Conservation (phyloP, 2,113 vertebrate genomes). For the Rhadina sibilatrix region DNA sequence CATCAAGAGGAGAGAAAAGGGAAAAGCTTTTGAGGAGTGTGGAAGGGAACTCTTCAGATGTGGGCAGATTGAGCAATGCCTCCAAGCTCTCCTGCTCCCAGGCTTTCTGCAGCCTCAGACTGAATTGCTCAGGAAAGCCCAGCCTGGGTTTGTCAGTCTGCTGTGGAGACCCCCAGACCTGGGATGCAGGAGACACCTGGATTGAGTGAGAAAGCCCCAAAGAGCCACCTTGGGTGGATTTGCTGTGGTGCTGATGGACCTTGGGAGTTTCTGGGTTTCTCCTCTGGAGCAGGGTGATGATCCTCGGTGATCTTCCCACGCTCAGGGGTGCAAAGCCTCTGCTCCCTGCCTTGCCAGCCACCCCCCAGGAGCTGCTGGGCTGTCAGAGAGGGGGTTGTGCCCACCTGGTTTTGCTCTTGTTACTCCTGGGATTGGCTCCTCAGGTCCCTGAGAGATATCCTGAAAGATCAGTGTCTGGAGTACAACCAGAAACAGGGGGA, state of each 20-base stretch:
- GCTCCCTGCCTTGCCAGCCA: not conserved
- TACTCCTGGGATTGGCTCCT: not conserved
- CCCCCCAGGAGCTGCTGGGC: not conserved
- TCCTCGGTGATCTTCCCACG: not conserved
- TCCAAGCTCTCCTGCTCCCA: not conserved
- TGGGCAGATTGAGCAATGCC: not conserved
- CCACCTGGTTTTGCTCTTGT: not conserved
- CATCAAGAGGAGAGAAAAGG: not conserved
- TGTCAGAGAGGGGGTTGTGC: not conserved
- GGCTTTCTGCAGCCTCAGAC: not conserved
- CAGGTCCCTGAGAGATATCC: not conserved
- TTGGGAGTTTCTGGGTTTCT: not conserved
- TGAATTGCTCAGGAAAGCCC: not conserved
- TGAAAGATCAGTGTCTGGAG: not conserved
- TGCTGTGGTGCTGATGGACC: not conserved
- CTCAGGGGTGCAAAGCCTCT: not conserved
- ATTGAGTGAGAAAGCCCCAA: not conserved
- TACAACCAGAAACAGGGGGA: accelerated
- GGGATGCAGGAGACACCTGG: not conserved
- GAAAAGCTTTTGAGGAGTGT: not conserved
- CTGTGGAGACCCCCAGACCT: not conserved
- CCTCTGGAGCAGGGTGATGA: not conserved
- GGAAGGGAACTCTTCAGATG: not conserved
- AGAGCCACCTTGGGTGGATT: not conserved
- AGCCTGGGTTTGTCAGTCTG: not conserved